Conservation (phyloP, 2,888 invertebrate genomes). For the Hydropsyche betteni region DNA sequence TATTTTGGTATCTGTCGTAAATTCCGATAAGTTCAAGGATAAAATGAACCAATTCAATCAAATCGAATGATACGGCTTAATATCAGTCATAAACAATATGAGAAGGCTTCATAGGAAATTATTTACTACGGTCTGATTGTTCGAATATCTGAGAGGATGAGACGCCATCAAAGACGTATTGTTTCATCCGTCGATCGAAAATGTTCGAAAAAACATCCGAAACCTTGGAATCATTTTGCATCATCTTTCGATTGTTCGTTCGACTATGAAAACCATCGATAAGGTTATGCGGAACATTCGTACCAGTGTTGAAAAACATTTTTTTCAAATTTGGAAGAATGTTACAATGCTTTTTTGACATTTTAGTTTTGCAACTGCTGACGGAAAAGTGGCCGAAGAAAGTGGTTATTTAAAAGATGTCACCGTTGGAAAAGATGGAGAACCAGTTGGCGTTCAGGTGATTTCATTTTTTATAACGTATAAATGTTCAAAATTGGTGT, state of each 20-base stretch:
- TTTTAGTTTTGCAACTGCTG: constrained; percentile 77
- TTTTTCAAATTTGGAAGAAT: too few relatives aligned
- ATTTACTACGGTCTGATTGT: constrained; percentile 49
- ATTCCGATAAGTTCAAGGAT: too few relatives aligned
- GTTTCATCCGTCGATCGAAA: constrained; percentile 35
- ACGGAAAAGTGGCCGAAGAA: constrained; percentile 82
- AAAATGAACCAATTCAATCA: too few relatives aligned
- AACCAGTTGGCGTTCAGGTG: constrained; percentile 68
- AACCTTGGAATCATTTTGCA: constrained; percentile 45
- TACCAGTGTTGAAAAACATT: too few relatives aligned
- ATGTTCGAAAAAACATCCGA: constrained; percentile 26
- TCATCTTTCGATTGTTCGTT: constrained; percentile 43
- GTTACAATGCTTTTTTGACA: too few relatives aligned
- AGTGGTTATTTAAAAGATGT: constrained; percentile 78
- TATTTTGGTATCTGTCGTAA: too few relatives aligned
- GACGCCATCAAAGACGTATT: constrained; percentile 42
- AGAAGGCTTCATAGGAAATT: constrained; percentile 45
- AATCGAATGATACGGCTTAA: too few relatives aligned
- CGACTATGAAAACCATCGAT: constrained; percentile 5
- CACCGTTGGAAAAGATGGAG: constrained; percentile 72
- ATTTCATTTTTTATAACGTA: constrained; percentile 1
- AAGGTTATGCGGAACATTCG: constrained; percentile 35
- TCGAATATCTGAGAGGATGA: constrained; percentile 33
- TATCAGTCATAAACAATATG: too few relatives aligned
- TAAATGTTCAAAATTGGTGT: too few relatives aligned